Percentiles rank a stretch among this genome's conserved stretches.
Conservation (phyloP, 2,888 invertebrate species). For the Harpalus rubripes region DNA sequence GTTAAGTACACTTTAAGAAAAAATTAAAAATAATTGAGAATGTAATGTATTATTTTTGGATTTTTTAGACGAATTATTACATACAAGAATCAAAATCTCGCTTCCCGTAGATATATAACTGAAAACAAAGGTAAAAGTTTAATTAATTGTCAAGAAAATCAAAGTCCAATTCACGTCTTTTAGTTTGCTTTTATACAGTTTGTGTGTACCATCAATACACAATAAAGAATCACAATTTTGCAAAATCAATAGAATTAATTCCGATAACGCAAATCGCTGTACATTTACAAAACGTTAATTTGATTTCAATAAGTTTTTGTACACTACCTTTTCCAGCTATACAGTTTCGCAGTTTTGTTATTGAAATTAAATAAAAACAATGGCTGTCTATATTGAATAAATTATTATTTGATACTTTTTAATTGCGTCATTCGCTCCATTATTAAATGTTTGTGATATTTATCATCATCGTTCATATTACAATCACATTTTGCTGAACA, state of each 20-base stretch:
- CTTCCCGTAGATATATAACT: not conserved
- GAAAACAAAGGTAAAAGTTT: not conserved
- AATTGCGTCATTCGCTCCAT: not conserved
- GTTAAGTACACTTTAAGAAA: no score
- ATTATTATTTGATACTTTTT: conserved; percentile 6
- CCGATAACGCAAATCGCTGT: conserved; percentile 35
- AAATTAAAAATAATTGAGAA: no score
- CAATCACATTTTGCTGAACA: not conserved
- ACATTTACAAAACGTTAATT: conserved; percentile 32
- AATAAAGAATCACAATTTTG: conserved; percentile 19
- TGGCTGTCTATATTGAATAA: not conserved
- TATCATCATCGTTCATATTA: not conserved
- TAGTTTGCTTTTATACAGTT: not conserved
- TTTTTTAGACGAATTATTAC: no score
- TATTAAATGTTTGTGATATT: not conserved
- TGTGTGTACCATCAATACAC: conserved; percentile 22
- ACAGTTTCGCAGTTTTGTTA: conserved; percentile 11
- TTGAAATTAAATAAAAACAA: conserved; percentile 35
- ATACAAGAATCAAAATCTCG: not conserved
- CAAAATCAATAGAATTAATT: conserved; percentile 46
- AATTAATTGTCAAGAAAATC: conserved; percentile 26
- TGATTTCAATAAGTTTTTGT: conserved; percentile 43
- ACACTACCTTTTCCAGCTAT: not conserved
- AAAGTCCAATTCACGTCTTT: conserved; percentile 24
- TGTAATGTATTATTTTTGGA: no score